A percentile compares a stretch with the other conserved stretches of the same genome.
These are phyloP conservation scores for Ophion ventricosus DNA, from an alignment of 2,888 invertebrate species.

Conservation along the genomic window DNA sequence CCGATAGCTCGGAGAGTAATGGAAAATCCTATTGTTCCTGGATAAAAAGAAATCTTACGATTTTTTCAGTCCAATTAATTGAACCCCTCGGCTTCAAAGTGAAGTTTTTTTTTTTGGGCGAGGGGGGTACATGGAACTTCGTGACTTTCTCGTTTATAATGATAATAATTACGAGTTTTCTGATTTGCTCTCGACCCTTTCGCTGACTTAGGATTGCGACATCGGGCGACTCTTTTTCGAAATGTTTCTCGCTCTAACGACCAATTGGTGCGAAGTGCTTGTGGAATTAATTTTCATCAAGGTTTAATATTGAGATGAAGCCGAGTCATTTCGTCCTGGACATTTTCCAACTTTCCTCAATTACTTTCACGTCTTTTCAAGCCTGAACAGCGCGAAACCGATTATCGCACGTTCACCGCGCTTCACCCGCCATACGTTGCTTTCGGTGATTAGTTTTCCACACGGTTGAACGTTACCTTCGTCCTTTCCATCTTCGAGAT, in stretches of 20 bases:
- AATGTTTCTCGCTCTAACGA: not conserved
- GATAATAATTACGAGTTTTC: not conserved
- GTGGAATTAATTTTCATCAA: not conserved
- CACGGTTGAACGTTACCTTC: slow-evolving; percentile 65
- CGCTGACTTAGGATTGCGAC: not conserved
- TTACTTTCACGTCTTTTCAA: slow-evolving; percentile 34
- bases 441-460: slow-evolving; percentile 73
- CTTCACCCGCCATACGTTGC: slow-evolving; percentile 28
- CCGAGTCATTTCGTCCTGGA: not conserved
- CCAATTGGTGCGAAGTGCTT: not conserved
- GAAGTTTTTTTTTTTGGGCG: not conserved
- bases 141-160: not conserved
- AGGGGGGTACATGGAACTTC: not conserved
- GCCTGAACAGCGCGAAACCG: not conserved
- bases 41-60: not conserved
- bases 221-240: not conserved
- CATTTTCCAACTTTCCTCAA: slow-evolving; percentile 24
- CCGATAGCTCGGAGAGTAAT: slow-evolving; percentile 33
- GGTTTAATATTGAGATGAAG: not conserved
- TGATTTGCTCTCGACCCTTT: not conserved
- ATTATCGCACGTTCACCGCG: slow-evolving; percentile 37
- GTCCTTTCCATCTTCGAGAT: slow-evolving; percentile 37
- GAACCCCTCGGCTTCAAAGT: slow-evolving; percentile 3
- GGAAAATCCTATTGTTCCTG: slow-evolving; percentile 10
- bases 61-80: slow-evolving; percentile 22